Percentiles rank a stretch among this genome's conserved stretches.
Evolutionary conservation across 2,797 vertebrate species (phyloP).

Genomic region (Bradypodion pumilum): DNA sequence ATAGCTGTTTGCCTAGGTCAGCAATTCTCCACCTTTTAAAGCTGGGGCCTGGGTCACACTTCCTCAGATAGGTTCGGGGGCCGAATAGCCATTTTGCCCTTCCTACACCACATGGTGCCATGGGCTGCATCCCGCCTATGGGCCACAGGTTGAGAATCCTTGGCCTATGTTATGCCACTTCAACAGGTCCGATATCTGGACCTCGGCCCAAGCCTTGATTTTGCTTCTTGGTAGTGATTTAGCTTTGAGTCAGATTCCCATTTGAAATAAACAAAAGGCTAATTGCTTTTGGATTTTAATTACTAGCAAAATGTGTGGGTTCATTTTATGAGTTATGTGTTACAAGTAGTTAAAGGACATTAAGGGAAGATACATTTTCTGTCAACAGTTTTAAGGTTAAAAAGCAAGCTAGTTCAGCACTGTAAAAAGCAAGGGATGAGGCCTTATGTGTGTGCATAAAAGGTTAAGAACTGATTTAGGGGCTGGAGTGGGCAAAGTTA

Average conservation of each 20-base stretch:
- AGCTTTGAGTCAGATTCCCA: constrained; percentile 72
- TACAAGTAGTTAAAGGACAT: constrained; percentile 70
- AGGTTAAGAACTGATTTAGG: too few species aligned
- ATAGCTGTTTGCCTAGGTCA: constrained; percentile 53
- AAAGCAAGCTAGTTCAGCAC: constrained; percentile 56
- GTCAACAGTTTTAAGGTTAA: constrained; percentile 62
- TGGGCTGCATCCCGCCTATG: too few species aligned
- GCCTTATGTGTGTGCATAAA: too few species aligned
- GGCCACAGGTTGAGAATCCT: too few species aligned
- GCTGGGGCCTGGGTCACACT: too few species aligned
- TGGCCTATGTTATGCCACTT: constrained; percentile 70
- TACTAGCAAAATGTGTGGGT: constrained; percentile 72
- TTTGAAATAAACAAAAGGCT: constrained; percentile 77
- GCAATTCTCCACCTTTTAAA: too few species aligned
- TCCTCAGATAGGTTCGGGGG: too few species aligned
- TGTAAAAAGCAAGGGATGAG: constrained; percentile 56
- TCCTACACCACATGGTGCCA: too few species aligned
- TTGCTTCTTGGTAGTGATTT: constrained; percentile 63
- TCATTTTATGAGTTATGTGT: constrained; percentile 71
- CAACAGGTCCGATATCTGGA: constrained; percentile 78
- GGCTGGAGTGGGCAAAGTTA: too few species aligned
- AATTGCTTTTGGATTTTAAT: constrained; percentile 80
- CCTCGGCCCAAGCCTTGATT: constrained; percentile 57
- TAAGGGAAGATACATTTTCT: constrained; percentile 66
- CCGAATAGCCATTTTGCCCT: too few species aligned